Conservation (phyloP, 2,888 invertebrate species). For the Tinea semifulvella region DNA sequence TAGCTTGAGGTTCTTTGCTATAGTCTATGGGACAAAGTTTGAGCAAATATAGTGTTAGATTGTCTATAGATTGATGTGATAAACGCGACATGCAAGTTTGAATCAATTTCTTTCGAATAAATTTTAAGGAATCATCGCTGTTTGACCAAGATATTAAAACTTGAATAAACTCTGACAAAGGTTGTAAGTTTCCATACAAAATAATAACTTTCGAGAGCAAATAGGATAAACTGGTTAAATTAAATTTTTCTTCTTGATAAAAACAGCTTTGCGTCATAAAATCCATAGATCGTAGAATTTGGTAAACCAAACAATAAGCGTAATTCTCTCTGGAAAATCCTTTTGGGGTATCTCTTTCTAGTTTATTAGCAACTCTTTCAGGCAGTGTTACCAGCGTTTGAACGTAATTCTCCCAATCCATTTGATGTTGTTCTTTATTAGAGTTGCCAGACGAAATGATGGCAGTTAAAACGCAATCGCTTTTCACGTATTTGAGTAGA, state of each 20-base stretch:
- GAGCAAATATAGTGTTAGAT: constrained; percentile 64
- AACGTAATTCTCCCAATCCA: constrained; percentile 62
- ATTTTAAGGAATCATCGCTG: constrained; percentile 32
- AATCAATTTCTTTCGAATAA: constrained; percentile 47
- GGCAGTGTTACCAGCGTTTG: constrained; percentile 75
- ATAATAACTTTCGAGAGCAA: constrained; percentile 70
- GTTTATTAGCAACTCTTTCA: constrained; percentile 73
- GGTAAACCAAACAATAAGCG: constrained; percentile 66
- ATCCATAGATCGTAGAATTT: constrained; percentile 68
- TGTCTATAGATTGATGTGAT: constrained; percentile 67
- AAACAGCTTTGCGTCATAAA: constrained; percentile 61
- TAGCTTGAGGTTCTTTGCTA: constrained; percentile 38
- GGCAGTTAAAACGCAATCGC: constrained; percentile 65
- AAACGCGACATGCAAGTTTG: constrained; percentile 63
- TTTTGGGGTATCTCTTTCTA: constrained; percentile 62
- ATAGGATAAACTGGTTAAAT: constrained; percentile 55
- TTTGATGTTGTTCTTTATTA: constrained; percentile 22
- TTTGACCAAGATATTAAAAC: constrained; percentile 64
- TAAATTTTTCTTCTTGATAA: constrained; percentile 32
- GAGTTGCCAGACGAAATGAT: constrained; percentile 43
- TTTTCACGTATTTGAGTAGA: constrained; percentile 56
- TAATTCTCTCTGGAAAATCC: constrained; percentile 68
- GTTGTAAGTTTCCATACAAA: constrained; percentile 58
- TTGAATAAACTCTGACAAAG: constrained; percentile 59
- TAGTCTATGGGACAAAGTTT: constrained; percentile 54